phyloP scores from a whole-genome alignment of 2,797 vertebrate genomes.

The Serranus cabrilla region DNA sequence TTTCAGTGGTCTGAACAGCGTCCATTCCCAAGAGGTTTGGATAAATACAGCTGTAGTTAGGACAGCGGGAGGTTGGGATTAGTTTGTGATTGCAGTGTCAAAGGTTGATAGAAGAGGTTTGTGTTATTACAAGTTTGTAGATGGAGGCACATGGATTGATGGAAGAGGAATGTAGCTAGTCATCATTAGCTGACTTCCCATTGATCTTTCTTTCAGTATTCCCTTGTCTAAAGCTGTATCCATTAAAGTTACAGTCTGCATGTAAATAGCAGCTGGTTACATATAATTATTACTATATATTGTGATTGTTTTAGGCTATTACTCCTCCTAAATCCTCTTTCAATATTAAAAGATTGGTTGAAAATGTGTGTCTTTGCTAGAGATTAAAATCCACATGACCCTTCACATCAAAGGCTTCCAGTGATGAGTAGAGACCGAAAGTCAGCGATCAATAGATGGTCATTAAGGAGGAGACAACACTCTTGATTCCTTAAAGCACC shows the following conservation, averaged over 20 bases:
- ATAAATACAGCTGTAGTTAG: conserved; percentile 70
- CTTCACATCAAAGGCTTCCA: not conserved
- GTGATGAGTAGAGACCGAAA: conserved; percentile 30
- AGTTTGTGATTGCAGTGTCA: conserved; percentile 67
- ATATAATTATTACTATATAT: not conserved
- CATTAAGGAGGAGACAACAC: conserved; percentile 56
- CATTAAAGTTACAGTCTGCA: conserved; percentile 1
- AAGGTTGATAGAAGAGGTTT: conserved; percentile 59
- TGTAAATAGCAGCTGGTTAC: conserved; percentile 8
- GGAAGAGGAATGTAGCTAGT: conserved; percentile 24
- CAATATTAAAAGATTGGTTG: not conserved
- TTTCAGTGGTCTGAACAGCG: conserved; percentile 67
- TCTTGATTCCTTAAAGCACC: conserved; percentile 48
- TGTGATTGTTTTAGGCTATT: conserved; percentile 17
- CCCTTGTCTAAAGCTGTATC: conserved; percentile 19
- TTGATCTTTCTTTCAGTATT: conserved; percentile 28
- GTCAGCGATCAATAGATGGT: conserved; percentile 45
- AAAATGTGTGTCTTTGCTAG: not conserved
- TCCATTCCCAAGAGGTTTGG: conserved; percentile 66
- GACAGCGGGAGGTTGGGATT: conserved; percentile 65
- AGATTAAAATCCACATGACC: conserved; percentile 19
- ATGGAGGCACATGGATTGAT: conserved; percentile 34
- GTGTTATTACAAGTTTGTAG: conserved; percentile 51
- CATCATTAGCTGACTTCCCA: conserved; percentile 32
- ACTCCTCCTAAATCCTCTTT: conserved; percentile 13